Percentiles rank a stretch among this genome's conserved stretches.
Evolutionary conservation across 2,888 invertebrate species (phyloP).

Genomic region (Branchinecta sandiegonensis): DNA sequence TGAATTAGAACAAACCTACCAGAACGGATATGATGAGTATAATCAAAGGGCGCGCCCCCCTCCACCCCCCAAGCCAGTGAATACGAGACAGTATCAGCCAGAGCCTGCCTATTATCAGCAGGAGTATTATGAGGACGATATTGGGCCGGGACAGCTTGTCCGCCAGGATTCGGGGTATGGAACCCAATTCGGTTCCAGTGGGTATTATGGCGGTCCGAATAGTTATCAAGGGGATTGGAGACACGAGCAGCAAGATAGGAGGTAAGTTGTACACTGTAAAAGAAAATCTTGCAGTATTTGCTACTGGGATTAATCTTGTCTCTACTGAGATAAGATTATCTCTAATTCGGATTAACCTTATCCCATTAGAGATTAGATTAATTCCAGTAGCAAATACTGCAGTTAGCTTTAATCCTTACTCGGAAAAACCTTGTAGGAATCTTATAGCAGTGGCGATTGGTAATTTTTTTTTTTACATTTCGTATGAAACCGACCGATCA

Average conservation of each 20-base stretch:
- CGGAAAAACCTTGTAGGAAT: too few species aligned
- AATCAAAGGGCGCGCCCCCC: slow-evolving; percentile 3
- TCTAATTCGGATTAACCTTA: too few species aligned
- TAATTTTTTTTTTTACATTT: too few species aligned
- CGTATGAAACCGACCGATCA: too few species aligned
- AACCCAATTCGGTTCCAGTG: slow-evolving; percentile 22
- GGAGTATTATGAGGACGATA: slow-evolving; percentile 19
- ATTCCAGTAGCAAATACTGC: too few species aligned
- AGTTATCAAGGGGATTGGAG: slow-evolving; percentile 3
- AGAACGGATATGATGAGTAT: slow-evolving; percentile 10
- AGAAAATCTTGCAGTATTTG: too few species aligned
- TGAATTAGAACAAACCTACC: slow-evolving; percentile 26
- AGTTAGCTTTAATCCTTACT: too few species aligned
- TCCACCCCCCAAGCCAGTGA: background rate
- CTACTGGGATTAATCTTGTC: too few species aligned
- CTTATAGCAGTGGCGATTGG: too few species aligned
- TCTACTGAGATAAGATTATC: too few species aligned
- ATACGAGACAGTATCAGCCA: slow-evolving; percentile 10
- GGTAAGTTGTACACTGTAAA: too few species aligned
- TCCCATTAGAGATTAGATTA: too few species aligned
- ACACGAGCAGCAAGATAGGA: slow-evolving; percentile 10
- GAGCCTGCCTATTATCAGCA: slow-evolving; percentile 18
- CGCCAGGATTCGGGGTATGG: slow-evolving; percentile 24
- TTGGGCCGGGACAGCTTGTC: slow-evolving; percentile 20
- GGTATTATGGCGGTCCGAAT: slow-evolving; percentile 21